These are phyloP conservation scores for Strigamia maritima DNA, from an alignment of 2,888 invertebrate species.

Conservation along the genomic window DNA sequence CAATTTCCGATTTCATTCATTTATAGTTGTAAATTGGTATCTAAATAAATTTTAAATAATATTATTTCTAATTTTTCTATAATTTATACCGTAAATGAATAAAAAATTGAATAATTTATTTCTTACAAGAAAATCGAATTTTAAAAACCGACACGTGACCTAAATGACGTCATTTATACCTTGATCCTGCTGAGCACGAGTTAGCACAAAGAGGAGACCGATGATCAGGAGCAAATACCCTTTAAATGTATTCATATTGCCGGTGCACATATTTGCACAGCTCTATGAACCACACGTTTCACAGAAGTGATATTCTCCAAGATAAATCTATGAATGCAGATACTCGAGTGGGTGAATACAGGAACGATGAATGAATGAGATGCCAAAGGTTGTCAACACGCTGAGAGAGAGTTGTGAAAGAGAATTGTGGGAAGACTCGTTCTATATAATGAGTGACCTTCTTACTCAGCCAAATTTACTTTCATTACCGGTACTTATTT, in stretches of 20 bases:
- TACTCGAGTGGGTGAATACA: not conserved
- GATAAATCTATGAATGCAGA: not conserved
- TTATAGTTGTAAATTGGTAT: too few species aligned
- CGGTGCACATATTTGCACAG: not conserved
- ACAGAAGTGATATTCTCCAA: not conserved
- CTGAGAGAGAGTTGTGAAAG: not conserved
- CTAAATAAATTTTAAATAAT: too few species aligned
- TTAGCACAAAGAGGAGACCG: not conserved
- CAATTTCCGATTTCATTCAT: too few species aligned
- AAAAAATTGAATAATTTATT: not conserved
- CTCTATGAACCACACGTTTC: not conserved
- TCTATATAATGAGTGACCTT: not conserved
- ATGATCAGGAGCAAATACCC: not conserved
- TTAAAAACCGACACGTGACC: not conserved
- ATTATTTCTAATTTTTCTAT: too few species aligned
- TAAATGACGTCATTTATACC: not conserved
- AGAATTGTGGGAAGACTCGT: constrained; percentile 4
- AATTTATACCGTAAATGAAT: not conserved
- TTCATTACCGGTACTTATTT: not conserved
- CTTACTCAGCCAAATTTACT: not conserved
- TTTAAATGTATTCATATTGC: not conserved
- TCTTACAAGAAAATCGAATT: not conserved
- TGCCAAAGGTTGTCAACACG: not conserved
- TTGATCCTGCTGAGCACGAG: not conserved
- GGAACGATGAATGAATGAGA: not conserved